Evolutionary conservation across 2,113 vertebrate genomes (phyloP), one percentile per base, ranked within the genome.

Genomic region (Hypocryptadius cinnamomeus): DNA sequence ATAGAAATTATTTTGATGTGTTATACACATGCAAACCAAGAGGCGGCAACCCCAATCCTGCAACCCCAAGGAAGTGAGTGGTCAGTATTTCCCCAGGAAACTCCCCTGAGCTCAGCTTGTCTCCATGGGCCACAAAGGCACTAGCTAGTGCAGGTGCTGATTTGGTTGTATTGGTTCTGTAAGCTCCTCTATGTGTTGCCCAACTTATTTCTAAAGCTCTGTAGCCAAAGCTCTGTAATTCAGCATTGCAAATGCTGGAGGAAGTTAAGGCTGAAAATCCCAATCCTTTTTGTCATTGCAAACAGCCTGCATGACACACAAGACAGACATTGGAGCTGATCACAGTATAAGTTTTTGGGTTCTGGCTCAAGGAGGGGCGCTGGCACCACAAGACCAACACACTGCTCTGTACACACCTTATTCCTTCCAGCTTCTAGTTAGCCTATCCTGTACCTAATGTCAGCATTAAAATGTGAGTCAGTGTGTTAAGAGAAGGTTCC

Each of bases 1-100:
- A 39, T 5, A 74, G 42, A 63, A 70, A 87, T 48, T 0, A 42
- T 73, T 50, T 61, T 61, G 23, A 53, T 0, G 0, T 28, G 9
- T 66, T 73, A 78, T 9, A 19, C 20, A 35, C 23, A 16, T 9
- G 40, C 47, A 89, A 73, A 85, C 24, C 35, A 53, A 68, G 0
- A 30, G 44, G 42, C 2, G 1, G 42, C 33, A 59, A 64, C 6
- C 11, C 48, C 44, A 47, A 2, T 37, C 30, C 33, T 9, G 7
- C 51, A 71, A 15, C 7, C 23, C 28, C 42, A 84, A 69, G 50
- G 15, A 56, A 35, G 3, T 9, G 42, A 79, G n/a, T 5, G 23
- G 39, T 78, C 59, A 64, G 8, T 37, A 54, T 65, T 72, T 79
- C 33, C 48, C 57, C 50, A 63, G 27, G 15, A 71, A 92, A 51